Percentiles rank a stretch among this genome's conserved stretches.
phyloP scores from a whole-genome alignment of 1,140 invertebrate genomes.

The Lepidotrigona ventralis region DNA sequence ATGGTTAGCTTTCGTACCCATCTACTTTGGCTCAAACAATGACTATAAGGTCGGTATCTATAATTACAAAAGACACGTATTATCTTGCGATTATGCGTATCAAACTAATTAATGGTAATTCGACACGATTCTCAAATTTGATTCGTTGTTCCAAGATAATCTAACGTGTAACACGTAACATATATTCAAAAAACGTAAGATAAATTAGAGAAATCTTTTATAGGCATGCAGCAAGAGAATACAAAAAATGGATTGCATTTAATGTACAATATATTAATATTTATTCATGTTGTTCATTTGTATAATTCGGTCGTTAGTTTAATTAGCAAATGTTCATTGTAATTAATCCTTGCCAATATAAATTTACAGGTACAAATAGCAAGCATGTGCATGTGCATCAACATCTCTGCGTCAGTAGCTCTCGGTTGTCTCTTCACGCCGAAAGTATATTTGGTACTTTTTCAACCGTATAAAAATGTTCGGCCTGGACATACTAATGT shows the following conservation, averaged over 20 bases:
- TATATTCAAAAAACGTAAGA: no score
- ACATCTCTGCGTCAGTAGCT: slow-evolving; percentile 88
- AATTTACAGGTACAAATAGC: slow-evolving; percentile 86
- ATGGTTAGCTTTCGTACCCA: slow-evolving; percentile 87
- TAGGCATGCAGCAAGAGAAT: neutral
- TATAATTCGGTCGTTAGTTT: neutral
- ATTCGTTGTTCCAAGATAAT: neutral
- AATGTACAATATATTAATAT: neutral
- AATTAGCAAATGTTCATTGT: no score
- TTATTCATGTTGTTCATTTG: neutral
- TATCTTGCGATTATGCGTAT: neutral
- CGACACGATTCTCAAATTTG: neutral
- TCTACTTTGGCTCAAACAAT: slow-evolving; percentile 86
- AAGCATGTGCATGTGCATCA: slow-evolving; percentile 89
- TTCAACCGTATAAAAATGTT: slow-evolving; percentile 89
- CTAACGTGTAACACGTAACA: neutral
- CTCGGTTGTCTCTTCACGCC: slow-evolving; percentile 89
- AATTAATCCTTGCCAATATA: neutral
- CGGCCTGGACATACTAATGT: slow-evolving; percentile 80
- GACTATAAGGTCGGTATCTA: slow-evolving; percentile 81
- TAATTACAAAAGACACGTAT: neutral
- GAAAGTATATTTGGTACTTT: slow-evolving; percentile 88
- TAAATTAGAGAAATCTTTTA: neutral
- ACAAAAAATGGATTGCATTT: neutral
- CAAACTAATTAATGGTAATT: neutral